Base-by-base conservation (phyloP, 2,888 invertebrate species). In the Trissonchulus latispiculum region DNA sequence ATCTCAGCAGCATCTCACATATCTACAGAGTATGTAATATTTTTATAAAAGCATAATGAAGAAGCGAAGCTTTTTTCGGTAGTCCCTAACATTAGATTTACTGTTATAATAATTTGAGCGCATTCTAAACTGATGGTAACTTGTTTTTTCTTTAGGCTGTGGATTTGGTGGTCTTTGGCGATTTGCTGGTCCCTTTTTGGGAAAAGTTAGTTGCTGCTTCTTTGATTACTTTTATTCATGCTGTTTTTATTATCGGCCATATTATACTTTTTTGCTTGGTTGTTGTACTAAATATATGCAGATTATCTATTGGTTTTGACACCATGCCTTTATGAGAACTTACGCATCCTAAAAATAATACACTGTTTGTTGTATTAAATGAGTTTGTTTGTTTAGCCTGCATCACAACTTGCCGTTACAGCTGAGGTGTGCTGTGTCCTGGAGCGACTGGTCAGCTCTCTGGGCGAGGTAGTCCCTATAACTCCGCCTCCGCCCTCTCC, bases 121-220 rank as follows among this genome's bases (percentile, higher is more conserved):
- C n/a, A n/a, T n/a, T n/a, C n/a, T n/a, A n/a, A n/a, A n/a, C n/a
- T n/a, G n/a, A n/a, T n/a, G n/a, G n/a, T n/a, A n/a, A n/a, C n/a
- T n/a, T n/a, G n/a, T n/a, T n/a, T n/a, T n/a, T n/a, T n/a, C n/a
- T n/a, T 66, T n/a, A 84, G 85, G 83, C 82, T 93, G 93, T 83
- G 97, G 97, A 0, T 97, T 97, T 84, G 97, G 96, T 2, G 97
- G 97, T 0, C 87, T 97, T 36, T 97, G 97, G 97, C 87, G 97
- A 80, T 97, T 97, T 86, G 96, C 96, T 2, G 96, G 96, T 68
- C 95, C 95, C 2, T 97, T 95, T 81, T 75, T 78, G 33, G 91
- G 93, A 67, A 95, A 95, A 88, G 94, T 93, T 84, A 33, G 61
- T 59, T 48, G 15, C 2, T 68, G 15, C n/a, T n/a, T n/a, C n/a